Conservation (phyloP, 2,797 vertebrate genomes). For the Trachurus trachurus region DNA sequence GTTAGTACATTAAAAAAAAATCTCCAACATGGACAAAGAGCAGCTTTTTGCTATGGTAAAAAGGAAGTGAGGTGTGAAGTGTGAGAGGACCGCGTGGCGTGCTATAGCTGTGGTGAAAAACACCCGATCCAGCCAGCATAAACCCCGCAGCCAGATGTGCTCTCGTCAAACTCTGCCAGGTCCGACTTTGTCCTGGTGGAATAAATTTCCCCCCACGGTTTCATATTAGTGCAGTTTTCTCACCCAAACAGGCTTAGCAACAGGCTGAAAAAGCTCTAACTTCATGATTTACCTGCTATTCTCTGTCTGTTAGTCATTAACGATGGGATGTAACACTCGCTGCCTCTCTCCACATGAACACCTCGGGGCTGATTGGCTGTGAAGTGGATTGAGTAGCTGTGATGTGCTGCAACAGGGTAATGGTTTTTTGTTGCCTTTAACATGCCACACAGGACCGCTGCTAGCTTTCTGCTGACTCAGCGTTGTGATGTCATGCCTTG, state of each 20-base stretch:
- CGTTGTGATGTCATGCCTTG: conserved; percentile 22
- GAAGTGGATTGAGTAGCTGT: conserved; percentile 49
- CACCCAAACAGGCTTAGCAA: conserved; percentile 5
- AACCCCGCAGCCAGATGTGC: conserved; percentile 60
- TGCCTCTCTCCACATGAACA: conserved; percentile 30
- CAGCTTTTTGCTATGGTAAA: conserved; percentile 6
- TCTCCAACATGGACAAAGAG: neutral
- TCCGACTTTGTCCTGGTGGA: conserved; percentile 43
- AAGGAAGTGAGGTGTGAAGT: conserved; percentile 37
- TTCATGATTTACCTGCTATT: conserved; percentile 12
- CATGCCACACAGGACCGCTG: neutral
- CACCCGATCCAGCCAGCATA: conserved; percentile 52
- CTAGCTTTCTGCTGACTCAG: conserved; percentile 46
- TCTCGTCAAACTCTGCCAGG: conserved; percentile 35
- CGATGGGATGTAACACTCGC: conserved; percentile 50
- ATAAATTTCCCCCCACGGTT: conserved; percentile 31
- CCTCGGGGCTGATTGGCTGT: conserved; percentile 36
- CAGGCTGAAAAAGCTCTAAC: conserved; percentile 9
- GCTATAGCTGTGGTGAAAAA: conserved; percentile 45
- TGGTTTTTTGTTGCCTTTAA: conserved; percentile 6
- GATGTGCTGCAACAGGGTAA: conserved; percentile 19
- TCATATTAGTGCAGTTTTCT: conserved; percentile 25
- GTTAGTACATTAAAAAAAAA: conserved; percentile 10
- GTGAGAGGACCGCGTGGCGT: conserved; percentile 31
- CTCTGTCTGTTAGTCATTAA: conserved; percentile 40